phyloP scores from a whole-genome alignment of 92 coral and sea anemone genomes.

The Nematostella vectensis region DNA sequence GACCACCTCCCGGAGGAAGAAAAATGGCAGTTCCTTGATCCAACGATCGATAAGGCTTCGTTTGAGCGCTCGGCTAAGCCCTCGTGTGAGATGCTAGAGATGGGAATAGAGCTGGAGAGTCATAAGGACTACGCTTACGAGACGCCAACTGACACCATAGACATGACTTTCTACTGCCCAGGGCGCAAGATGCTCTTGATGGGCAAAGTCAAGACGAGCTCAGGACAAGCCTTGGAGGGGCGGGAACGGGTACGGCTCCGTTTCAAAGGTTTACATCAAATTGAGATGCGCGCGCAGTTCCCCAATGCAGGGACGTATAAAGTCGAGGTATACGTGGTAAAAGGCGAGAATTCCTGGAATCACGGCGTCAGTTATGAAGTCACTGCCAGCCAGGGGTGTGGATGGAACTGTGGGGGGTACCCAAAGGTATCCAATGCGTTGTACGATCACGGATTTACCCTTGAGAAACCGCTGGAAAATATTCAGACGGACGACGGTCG shows the following conservation, averaged over 20 bases:
- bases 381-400: constrained; percentile 33
- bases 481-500: constrained; percentile 37
- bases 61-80: constrained; percentile 54
- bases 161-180: constrained; percentile 64
- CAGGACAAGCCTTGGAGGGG: constrained; percentile 28
- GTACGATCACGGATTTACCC: constrained; percentile 36
- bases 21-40: constrained; percentile 59
- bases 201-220: constrained; percentile 33
- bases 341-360: constrained; percentile 28
- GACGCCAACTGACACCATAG: constrained; percentile 24
- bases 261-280: constrained; percentile 48
- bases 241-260: constrained; percentile 47
- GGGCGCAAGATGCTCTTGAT: constrained; percentile 27
- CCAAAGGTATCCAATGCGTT: constrained; percentile 41
- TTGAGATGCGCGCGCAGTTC: constrained; percentile 51
- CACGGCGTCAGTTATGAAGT: constrained; percentile 38
- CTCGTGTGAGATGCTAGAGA: constrained; percentile 33
- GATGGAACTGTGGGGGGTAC: constrained; percentile 37
- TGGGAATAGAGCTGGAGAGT: constrained; percentile 49
- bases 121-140: constrained; percentile 46
- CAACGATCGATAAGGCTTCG: constrained; percentile 40
- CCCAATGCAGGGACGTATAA: constrained; percentile 53
- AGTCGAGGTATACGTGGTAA: constrained; percentile 40
- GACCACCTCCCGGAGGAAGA: constrained; percentile 56
- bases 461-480: constrained; percentile 48